Base-by-base conservation (phyloP, 64 coral and sea anemone genomes). In the Cladopsammia gracilis region DNA sequence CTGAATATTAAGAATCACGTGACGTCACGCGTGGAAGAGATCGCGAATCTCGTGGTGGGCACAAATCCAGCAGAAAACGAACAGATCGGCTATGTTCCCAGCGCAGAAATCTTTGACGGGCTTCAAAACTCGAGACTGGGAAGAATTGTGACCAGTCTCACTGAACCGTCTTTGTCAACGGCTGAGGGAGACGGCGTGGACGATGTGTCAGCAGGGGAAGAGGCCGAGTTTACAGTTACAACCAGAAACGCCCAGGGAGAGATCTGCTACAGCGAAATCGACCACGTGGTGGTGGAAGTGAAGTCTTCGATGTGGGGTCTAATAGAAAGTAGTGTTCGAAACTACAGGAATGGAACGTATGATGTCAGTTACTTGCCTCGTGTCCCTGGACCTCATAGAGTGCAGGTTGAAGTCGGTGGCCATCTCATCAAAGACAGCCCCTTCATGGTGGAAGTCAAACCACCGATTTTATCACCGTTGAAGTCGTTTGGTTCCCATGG, bases 401-500 rank as follows among this genome's bases (percentile, higher is more conserved):
- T 93, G 14, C 81, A 78, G 14, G 72, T 93, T 26, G 68, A 86
- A 87, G 71, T 93, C 18, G 72, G 82, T 19, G 72, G 72, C 2
- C 61, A 93, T 26, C 70, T 74, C 18, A 87, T 93, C 43, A 67
- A 52, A 51, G 92, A 87, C 10, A 94, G 92, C 82, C 92, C 92
- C n/a, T 94, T 94, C 64, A 77, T 72, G 61, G 86, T 89, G 48
- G 64, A 69, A 49, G 82, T 94, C 24, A 73, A 75, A 45, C 92
- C 86, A 19, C 92, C 92, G 7, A 70, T 94, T 25, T 44, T 94
- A 51, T 62, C 72, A 54, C 92, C 92, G 3, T 22, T 94, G 12
- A 94, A 94, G 86, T 86, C 74, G 14, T 94, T 94, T 50, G 92
- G 92, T 20, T 89, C 92, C 60, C 85, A 94, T 46, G 62, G 78